A percentile compares a stretch with the other conserved stretches of the same genome.
Conservation (phyloP, 2,888 invertebrate species). For the Celastrina argiolus region DNA sequence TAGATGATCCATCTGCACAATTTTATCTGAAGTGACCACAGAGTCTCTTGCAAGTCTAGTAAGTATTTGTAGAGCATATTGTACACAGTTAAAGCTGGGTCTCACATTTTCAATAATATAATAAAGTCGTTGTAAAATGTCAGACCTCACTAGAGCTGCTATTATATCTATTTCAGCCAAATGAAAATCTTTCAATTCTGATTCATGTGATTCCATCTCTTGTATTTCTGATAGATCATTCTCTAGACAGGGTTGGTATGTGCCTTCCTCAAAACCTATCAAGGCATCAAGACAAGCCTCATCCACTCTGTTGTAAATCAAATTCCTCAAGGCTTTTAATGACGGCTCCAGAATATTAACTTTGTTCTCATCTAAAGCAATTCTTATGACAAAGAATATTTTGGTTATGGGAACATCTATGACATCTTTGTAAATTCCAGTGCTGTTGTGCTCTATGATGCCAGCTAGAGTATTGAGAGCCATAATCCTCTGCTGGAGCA, state of each 20-base stretch:
- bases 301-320: constrained; percentile 87
- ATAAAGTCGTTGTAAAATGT: constrained; percentile 84
- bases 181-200: constrained; percentile 90
- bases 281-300: constrained; percentile 85
- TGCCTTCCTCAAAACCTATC: constrained; percentile 81
- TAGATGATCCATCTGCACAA: constrained; percentile 81
- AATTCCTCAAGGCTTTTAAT: constrained; percentile 84
- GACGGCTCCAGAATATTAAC: constrained; percentile 85
- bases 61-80: constrained; percentile 87
- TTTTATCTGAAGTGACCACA: constrained; percentile 78
- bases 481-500: constrained; percentile 89
- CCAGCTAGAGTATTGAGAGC: constrained; percentile 89
- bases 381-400: constrained; percentile 88
- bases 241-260: constrained; percentile 79
- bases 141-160: constrained; percentile 83
- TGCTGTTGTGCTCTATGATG: constrained; percentile 83
- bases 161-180: constrained; percentile 90
- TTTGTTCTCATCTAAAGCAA: constrained; percentile 91
- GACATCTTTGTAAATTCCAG: constrained; percentile 86
- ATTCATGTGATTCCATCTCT: constrained; percentile 73
- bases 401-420: constrained; percentile 86
- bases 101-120: constrained; percentile 85
- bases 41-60: constrained; percentile 89
- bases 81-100: constrained; percentile 84
- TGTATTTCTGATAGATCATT: constrained; percentile 73